Evolutionary conservation across 2,113 vertebrate genomes (phyloP), one percentile per base, ranked within the genome.

Genomic region (Entomyzon cyanotis): DNA sequence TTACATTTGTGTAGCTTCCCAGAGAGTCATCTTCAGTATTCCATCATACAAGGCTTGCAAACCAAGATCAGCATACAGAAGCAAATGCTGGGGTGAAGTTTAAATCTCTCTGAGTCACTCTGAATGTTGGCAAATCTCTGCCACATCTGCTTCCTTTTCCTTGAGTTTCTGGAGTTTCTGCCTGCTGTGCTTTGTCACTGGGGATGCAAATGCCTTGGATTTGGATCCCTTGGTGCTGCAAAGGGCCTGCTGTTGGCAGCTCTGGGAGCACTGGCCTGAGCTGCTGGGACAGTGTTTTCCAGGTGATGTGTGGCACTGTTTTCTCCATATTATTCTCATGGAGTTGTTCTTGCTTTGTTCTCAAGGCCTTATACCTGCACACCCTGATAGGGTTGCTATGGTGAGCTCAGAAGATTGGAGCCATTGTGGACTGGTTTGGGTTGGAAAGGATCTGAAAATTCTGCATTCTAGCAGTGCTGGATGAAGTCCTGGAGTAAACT

Each of bases 321-420:
- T 30, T 3, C 14, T 53, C 60, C 11, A 0, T 12, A 1, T 12
- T 42, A 2, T 46, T 47, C n/a, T 65, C 16, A 0, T 5, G 47
- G 21, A 59, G 44, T 52, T 69, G 49, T 64, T 84, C 4, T 22
- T 68, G 18, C 16, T 7, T 24, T 60, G 17, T 11, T 37, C 46
- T 78, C 69, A 6, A 56, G n/a, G 37, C 52, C 52, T 25, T 28
- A 42, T 24, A 25, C 58, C 49, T 37, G 58, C 16, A 53, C 30
- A 28, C 20, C 33, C 41, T 82, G 67, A 25, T 12, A 7, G 53
- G 24, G 7, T 5, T 23, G 15, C 22, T 52, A 10, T 1, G 23
- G 19, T 22, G 65, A 88, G 33, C 50, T 84, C 67, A 19, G 3
- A 56, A 65, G 17, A 23, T 27, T 35, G 52, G 27, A 79, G 30